A percentile compares a stretch with the other conserved stretches of the same genome.
These are phyloP conservation scores for Spondyliosoma cantharus DNA, from an alignment of 2,797 vertebrate species.

Conservation along the genomic window DNA sequence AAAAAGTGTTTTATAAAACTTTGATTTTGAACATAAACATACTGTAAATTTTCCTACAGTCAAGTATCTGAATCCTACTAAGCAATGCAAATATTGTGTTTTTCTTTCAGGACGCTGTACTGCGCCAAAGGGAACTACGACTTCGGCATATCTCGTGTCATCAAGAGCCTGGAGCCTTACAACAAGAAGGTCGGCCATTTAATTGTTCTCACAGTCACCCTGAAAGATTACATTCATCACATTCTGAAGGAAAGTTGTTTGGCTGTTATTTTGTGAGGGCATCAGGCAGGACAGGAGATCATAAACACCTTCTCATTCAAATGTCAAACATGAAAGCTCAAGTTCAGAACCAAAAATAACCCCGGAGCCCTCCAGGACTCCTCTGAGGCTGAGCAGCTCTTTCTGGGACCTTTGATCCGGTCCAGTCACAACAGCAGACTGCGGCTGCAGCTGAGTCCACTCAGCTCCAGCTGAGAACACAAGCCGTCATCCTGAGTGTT, in stretches of 20 bases:
- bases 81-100: background rate
- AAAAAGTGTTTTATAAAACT: no score
- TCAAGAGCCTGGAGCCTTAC: constrained; percentile 97
- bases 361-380: background rate
- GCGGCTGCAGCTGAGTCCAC: constrained; percentile 66
- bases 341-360: constrained; percentile 3
- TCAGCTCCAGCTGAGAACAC: constrained; percentile 66
- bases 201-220: background rate
- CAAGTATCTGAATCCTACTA: no score
- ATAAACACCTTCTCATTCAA: background rate
- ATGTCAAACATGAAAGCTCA: background rate
- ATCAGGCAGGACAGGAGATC: background rate
- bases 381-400: constrained; percentile 11
- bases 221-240: background rate
- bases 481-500: constrained; percentile 32
- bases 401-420: constrained; percentile 29
- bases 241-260: background rate
- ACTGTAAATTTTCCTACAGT: no score
- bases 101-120: constrained; percentile 88
- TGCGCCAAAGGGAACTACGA: constrained; percentile 97
- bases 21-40: no score
- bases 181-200: constrained; percentile 89
- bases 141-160: constrained; percentile 95
- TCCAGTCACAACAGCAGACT: constrained; percentile 39
- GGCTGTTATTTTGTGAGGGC: background rate